A percentile compares a stretch with the other conserved stretches of the same genome.
phyloP scores from a whole-genome alignment of 2,797 vertebrate species.

The Anabas testudineus region DNA sequence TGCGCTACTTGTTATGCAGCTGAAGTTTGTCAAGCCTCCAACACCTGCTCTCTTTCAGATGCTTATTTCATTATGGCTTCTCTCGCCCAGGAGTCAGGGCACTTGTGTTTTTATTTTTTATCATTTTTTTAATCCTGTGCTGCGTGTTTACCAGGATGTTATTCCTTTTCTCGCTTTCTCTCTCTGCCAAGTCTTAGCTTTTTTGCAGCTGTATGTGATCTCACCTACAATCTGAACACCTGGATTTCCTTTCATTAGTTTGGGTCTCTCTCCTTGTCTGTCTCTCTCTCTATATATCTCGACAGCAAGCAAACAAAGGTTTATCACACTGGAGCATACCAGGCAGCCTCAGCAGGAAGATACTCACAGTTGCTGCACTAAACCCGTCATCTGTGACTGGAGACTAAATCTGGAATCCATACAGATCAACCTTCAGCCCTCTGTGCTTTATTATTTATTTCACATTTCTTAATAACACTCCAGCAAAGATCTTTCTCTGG shows the following conservation, averaged over 20 bases:
- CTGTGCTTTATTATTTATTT: conserved; percentile 64
- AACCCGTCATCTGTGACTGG: conserved; percentile 52
- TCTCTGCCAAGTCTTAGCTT: conserved; percentile 39
- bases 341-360: conserved; percentile 42
- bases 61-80: conserved; percentile 80
- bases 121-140: conserved; percentile 44
- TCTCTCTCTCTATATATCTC: conserved; percentile 15
- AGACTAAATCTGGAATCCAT: conserved; percentile 59
- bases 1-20: conserved; percentile 83
- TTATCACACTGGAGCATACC: conserved; percentile 51
- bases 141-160: conserved; percentile 68
- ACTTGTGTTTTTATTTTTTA: conserved; percentile 38
- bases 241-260: conserved; percentile 68
- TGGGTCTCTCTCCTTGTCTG: background rate
- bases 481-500: conserved; percentile 17
- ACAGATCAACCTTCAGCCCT: conserved; percentile 37
- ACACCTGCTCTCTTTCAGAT: conserved; percentile 83
- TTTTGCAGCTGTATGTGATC: conserved; percentile 59
- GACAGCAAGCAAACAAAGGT: conserved; percentile 60
- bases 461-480: conserved; percentile 62
- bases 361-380: conserved; percentile 37
- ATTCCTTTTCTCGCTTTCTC: conserved; percentile 19
- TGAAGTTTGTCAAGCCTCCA: conserved; percentile 83
- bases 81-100: conserved; percentile 68
- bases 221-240: conserved; percentile 51